A percentile compares a stretch with the other conserved stretches of the same genome.
Evolutionary conservation across 2,113 vertebrate species (phyloP).

Genomic region (Steatornis caripensis): DNA sequence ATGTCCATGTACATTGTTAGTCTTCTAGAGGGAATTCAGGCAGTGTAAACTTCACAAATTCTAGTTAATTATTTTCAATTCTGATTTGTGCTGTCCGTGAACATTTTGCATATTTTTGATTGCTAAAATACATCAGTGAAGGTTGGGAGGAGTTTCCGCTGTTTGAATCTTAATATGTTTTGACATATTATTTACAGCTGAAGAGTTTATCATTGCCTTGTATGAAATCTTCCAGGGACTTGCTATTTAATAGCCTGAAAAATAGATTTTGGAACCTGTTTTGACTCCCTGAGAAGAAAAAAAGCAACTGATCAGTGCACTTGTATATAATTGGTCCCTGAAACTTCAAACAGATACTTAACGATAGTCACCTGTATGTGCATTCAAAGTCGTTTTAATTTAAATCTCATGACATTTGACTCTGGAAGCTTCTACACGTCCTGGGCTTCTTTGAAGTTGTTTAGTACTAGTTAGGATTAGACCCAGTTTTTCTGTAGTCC

Average conservation of each 20-base stretch:
- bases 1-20: not conserved
- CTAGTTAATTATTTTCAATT: not conserved
- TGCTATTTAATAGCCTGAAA: not conserved
- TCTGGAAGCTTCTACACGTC: not conserved
- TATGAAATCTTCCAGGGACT: not conserved
- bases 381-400: not conserved
- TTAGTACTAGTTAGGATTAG: not conserved
- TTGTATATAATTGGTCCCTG: not conserved
- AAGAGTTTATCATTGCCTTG: not conserved
- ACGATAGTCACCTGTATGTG: not conserved
- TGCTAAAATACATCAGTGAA: not conserved
- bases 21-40: not conserved
- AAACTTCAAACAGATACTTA: not conserved
- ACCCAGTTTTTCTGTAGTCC: not conserved
- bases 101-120: not conserved
- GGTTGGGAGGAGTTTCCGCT: not conserved
- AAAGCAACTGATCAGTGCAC: not conserved
- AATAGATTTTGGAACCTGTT: not conserved
- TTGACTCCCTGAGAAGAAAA: not conserved
- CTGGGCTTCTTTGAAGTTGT: not conserved
- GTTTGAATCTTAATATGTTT: not conserved
- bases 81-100: not conserved
- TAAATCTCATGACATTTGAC: not conserved
- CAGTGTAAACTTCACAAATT: not conserved
- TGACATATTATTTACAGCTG: not conserved